Evolutionary conservation across 2,888 invertebrate genomes (phyloP).

Genomic region (Neuroscelio doddi): DNA sequence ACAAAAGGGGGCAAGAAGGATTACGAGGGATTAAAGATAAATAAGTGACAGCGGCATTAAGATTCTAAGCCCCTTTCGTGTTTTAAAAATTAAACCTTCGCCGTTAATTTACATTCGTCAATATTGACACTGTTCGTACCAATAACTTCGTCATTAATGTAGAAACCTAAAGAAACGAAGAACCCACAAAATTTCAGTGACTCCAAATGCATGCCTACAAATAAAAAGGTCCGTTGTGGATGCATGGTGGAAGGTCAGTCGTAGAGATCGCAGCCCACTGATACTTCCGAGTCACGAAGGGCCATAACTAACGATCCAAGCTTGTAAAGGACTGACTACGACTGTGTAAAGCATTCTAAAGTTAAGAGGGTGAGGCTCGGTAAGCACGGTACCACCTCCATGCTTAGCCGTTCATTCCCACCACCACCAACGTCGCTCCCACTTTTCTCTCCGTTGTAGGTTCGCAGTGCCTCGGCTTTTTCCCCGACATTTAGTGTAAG

Average conservation of each 20-base stretch:
- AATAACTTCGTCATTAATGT: too few relatives aligned
- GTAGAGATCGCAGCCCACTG: constrained; percentile 38
- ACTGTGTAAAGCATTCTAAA: constrained; percentile 37
- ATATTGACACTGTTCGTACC: not conserved
- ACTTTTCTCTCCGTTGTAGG: not conserved
- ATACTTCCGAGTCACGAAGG: constrained; percentile 42
- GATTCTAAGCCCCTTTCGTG: not conserved
- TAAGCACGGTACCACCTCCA: constrained; percentile 12
- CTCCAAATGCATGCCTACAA: too few relatives aligned
- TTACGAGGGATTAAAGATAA: too few relatives aligned
- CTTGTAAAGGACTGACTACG: constrained; percentile 39
- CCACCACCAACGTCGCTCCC: not conserved
- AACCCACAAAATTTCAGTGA: too few relatives aligned
- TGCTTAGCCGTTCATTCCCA: not conserved
- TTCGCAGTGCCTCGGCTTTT: constrained; percentile 11
- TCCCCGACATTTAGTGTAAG: constrained; percentile 28
- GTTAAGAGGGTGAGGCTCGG: constrained; percentile 18
- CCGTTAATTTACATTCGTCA: too few relatives aligned
- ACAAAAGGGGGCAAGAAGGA: too few relatives aligned
- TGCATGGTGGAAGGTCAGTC: constrained; percentile 33
- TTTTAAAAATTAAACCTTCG: too few relatives aligned
- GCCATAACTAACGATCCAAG: constrained; percentile 44
- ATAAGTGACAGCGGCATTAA: not conserved
- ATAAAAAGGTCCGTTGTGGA: too few relatives aligned
- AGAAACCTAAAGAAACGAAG: too few relatives aligned